Evolutionary conservation across 2,888 invertebrate genomes (phyloP).

Genomic region (Philaethria dido): DNA sequence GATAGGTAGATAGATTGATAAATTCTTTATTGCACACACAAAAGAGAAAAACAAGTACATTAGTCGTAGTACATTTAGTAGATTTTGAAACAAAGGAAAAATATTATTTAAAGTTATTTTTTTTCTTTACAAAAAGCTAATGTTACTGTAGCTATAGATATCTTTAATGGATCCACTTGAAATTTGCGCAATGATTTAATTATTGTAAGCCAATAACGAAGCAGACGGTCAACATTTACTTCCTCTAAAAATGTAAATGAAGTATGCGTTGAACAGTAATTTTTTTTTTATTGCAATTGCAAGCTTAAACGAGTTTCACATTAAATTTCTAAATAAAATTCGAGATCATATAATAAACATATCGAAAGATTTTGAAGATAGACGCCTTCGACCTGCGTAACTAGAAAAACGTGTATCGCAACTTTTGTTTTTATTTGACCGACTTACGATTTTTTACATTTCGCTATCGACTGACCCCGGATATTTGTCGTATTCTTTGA

Average conservation of each 20-base stretch:
- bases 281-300: background rate
- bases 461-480: conserved; percentile 51
- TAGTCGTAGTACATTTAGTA: no score
- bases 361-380: conserved; percentile 56
- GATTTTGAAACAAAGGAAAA: no score
- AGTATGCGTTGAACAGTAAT: background rate
- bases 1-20: no score
- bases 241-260: background rate
- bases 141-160: background rate
- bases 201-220: background rate
- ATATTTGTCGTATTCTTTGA: background rate
- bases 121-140: background rate
- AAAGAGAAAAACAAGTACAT: no score
- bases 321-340: conserved; percentile 49
- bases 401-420: conserved; percentile 74
- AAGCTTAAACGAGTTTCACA: conserved; percentile 26
- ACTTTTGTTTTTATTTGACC: conserved; percentile 77
- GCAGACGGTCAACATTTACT: conserved; percentile 1
- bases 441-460: conserved; percentile 47
- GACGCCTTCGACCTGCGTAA: conserved; percentile 65
- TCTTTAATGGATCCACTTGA: background rate
- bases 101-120: background rate
- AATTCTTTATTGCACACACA: no score
- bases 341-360: conserved; percentile 60
- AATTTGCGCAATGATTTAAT: conserved; percentile 5